phyloP scores from a whole-genome alignment of 2,797 vertebrate species.

The Dendrocincla tyrannina region DNA sequence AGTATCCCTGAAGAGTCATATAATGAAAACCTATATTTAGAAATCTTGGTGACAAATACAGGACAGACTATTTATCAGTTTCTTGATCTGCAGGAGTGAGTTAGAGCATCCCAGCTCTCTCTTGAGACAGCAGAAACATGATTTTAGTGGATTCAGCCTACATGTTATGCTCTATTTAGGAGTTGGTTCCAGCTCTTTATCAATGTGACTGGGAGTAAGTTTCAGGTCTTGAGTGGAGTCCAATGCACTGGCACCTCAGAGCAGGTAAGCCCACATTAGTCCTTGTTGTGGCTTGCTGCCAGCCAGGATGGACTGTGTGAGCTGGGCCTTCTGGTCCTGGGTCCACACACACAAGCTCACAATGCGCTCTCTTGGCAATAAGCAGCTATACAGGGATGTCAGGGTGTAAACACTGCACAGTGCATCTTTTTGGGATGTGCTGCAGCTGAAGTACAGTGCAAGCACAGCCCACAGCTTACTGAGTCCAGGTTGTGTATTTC shows the following conservation, averaged over 20 bases:
- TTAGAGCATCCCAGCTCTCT: background rate
- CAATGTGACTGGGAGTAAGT: background rate
- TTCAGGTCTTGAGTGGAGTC: background rate
- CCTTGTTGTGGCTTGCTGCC: background rate
- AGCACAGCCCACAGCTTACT: background rate
- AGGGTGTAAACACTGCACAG: too few relatives aligned
- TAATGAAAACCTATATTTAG: background rate
- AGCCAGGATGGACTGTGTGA: background rate
- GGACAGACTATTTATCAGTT: accelerated
- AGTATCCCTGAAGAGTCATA: background rate
- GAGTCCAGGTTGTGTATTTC: background rate
- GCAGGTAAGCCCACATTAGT: background rate
- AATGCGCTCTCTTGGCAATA: too few relatives aligned
- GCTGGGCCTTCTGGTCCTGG: background rate
- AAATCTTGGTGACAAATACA: background rate
- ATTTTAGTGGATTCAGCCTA: background rate
- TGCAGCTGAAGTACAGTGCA: background rate
- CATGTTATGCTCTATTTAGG: background rate
- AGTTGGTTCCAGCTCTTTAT: background rate
- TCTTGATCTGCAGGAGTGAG: background rate
- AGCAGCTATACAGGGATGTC: background rate
- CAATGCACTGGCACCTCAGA: background rate
- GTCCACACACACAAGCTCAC: background rate
- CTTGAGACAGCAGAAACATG: background rate
- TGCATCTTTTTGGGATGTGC: too few relatives aligned